phyloP scores from a whole-genome alignment of 1,140 invertebrate genomes.

The Drosophila gunungcola region DNA sequence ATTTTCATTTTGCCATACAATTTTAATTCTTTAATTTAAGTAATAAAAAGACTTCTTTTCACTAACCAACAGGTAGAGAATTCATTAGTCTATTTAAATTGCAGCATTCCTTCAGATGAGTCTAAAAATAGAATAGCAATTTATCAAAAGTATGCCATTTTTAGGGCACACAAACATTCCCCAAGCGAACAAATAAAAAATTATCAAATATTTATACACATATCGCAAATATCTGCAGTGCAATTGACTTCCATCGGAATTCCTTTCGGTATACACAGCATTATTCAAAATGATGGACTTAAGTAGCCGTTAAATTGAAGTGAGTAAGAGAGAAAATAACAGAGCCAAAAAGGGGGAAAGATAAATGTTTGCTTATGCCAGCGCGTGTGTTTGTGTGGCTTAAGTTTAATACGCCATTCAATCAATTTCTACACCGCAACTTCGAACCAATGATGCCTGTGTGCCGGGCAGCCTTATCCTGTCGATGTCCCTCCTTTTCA shows the following conservation, averaged over 20 bases:
- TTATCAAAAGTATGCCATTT: not conserved
- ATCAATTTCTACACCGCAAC: slow-evolving; percentile 57
- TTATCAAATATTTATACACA: slow-evolving; percentile 10
- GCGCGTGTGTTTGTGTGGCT: slow-evolving; percentile 49
- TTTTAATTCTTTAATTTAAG: not conserved
- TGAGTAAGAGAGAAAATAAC: slow-evolving; percentile 37
- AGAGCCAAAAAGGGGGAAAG: slow-evolving; percentile 25
- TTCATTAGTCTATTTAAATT: too few relatives aligned
- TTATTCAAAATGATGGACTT: slow-evolving; percentile 61
- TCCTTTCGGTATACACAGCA: slow-evolving; percentile 16
- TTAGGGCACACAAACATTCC: not conserved
- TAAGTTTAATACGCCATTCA: slow-evolving; percentile 77
- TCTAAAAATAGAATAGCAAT: not conserved
- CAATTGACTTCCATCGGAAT: slow-evolving; percentile 22
- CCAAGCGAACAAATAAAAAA: not conserved
- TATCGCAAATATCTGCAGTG: not conserved
- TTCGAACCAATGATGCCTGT: not conserved
- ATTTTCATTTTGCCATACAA: too few relatives aligned
- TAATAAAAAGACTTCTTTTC: too few relatives aligned
- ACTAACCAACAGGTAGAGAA: too few relatives aligned
- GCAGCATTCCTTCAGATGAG: too few relatives aligned
- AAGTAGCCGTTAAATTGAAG: slow-evolving; percentile 67
- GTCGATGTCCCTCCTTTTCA: slow-evolving; percentile 39
- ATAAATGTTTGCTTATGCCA: slow-evolving; percentile 47
- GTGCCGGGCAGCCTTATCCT: slow-evolving; percentile 23